phyloP scores from a whole-genome alignment of 2,113 vertebrate species.

The Myotis yumanensis region DNA sequence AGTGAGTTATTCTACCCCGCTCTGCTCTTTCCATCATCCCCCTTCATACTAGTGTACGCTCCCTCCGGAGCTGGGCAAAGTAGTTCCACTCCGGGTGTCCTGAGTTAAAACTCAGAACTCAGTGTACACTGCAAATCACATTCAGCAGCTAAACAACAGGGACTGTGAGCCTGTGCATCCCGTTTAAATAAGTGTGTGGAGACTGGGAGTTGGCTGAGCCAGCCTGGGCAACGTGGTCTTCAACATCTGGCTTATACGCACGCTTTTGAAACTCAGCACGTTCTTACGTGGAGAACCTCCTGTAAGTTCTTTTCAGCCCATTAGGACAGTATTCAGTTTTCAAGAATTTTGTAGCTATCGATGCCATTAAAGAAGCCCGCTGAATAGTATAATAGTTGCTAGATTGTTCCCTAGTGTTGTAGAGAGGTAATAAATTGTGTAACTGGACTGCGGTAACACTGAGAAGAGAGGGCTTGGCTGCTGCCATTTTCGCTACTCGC shows the following conservation, averaged over 20 bases:
- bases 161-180: background rate
- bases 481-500: background rate
- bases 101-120: background rate
- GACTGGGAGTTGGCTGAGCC: background rate
- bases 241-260: background rate
- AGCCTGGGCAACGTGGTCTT: background rate
- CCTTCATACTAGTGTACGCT: background rate
- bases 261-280: background rate
- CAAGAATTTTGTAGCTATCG: background rate
- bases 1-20: background rate
- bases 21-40: background rate
- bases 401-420: background rate
- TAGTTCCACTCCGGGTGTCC: background rate
- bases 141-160: background rate
- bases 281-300: background rate
- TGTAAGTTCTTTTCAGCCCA: background rate
- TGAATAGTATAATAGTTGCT: background rate
- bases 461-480: background rate
- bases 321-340: conserved; percentile 23
- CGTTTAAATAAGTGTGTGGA: background rate
- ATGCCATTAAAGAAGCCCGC: conserved; percentile 5
- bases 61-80: background rate
- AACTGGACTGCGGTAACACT: background rate
- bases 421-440: background rate
- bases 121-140: background rate